Conservation (phyloP, 2,888 invertebrate species). For the Mimachlamys varia region DNA sequence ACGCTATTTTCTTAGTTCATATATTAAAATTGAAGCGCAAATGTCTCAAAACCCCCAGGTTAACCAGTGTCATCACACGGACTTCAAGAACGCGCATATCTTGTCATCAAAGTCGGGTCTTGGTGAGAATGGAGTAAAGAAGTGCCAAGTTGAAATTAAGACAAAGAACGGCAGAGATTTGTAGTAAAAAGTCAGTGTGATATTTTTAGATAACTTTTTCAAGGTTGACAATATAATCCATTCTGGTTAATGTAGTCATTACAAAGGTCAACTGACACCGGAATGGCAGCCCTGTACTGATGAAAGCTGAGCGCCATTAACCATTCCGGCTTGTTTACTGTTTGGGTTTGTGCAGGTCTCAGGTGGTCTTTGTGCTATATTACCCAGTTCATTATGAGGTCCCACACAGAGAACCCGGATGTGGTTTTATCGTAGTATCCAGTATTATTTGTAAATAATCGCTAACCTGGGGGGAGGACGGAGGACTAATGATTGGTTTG, state of each 20-base stretch:
- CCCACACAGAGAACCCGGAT: too few relatives aligned
- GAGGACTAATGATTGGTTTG: too few relatives aligned
- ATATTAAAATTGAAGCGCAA: too few relatives aligned
- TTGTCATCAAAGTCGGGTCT: constrained; percentile 11
- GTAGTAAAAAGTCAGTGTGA: neutral
- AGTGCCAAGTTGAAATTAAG: neutral
- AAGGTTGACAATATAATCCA: neutral
- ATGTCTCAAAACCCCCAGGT: too few relatives aligned
- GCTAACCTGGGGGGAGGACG: too few relatives aligned
- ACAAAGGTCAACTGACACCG: constrained; percentile 8
- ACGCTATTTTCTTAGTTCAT: too few relatives aligned
- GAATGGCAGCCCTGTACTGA: neutral
- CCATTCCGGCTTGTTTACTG: constrained; percentile 3
- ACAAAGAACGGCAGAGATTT: neutral
- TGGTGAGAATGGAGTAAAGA: neutral
- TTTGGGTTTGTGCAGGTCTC: neutral
- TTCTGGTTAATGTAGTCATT: constrained; percentile 8
- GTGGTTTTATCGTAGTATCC: too few relatives aligned
- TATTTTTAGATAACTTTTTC: constrained; percentile 15
- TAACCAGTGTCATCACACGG: neutral
- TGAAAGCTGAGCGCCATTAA: neutral
- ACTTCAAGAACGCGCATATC: neutral
- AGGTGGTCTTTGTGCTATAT: neutral
- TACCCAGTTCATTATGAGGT: neutral
- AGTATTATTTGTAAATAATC: too few relatives aligned